Base-by-base conservation (phyloP, 2,888 invertebrate species). In the Brachypalpus laphriformis region DNA sequence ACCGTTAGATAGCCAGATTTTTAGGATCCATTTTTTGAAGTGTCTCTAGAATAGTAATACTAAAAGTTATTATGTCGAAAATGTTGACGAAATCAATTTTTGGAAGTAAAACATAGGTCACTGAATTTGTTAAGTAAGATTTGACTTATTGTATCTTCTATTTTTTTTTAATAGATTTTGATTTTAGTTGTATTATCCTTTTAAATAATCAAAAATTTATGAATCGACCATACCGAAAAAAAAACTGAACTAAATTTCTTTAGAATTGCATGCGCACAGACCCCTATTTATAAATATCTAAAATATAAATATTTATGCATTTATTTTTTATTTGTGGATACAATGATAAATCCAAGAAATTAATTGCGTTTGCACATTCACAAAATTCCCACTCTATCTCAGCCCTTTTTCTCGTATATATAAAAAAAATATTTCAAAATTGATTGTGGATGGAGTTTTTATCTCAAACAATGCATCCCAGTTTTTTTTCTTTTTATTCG, bases 281-380 rank as follows among this genome's bases (percentile, higher is more conserved):
- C 80, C 80, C 63, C 61, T 65, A 47, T 63, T 51, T 61, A 80
- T 63, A 78, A 31, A 37, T 61, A 72, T 42, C 20, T 61, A 31
- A 54, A 63, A 61, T 82, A 74, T 75, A 80, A 51, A 81, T 59
- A 82, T 65, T 70, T 65, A 59, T 82, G 66, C 70, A 82, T 82
- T 56, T 66, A 42, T 20, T n/a, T 47, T 66, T 68, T 47, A 47
- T 56, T 65, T 65, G 63, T 66, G 66, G 45, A 75, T 75, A 66
- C 22, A 66, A 57, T 56, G 7, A 65, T 47, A 57, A 66, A 47
- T 37, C 28, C 28, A 70, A 65, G 8, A 37, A 66, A 71, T 66
- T 28, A 86, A 87, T 87, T 87, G 87, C 87, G 72, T 85, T 87
- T 87, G 87, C 87, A 87, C 87, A 87, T 87, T 83, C 83, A 80